Percentiles rank a stretch among this genome's conserved stretches.
Evolutionary conservation across 2,113 vertebrate species (phyloP).

Genomic region (Brachyistius frenatus): DNA sequence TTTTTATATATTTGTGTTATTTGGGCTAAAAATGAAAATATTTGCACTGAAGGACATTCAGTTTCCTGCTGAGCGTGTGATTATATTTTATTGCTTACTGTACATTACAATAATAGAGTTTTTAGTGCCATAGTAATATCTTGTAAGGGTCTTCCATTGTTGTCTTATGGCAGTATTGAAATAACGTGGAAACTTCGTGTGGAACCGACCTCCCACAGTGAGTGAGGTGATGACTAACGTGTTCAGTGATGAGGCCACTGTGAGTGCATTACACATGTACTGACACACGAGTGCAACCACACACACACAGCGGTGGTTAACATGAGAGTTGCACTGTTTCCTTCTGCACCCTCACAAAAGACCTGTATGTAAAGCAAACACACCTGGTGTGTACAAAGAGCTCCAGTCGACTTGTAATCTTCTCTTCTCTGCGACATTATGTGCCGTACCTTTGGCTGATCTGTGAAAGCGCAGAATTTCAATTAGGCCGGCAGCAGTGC

Average conservation of each 20-base stretch:
- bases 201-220: not conserved
- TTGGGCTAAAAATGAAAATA: no score
- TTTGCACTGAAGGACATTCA: no score
- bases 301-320: conserved; percentile 18
- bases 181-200: conserved; percentile 25
- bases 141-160: not conserved
- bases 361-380: conserved; percentile 47
- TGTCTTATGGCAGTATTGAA: not conserved
- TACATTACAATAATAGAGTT: no score
- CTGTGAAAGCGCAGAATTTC: not conserved
- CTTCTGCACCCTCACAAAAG: conserved; percentile 32
- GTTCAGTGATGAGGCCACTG: not conserved
- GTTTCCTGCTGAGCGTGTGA: no score
- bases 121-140: not conserved
- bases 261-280: not conserved
- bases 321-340: conserved; percentile 19
- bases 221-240: conserved; percentile 13
- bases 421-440: not conserved
- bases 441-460: conserved; percentile 1
- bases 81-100: no score
- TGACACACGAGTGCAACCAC: not conserved
- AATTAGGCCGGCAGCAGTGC: conserved; percentile 30
- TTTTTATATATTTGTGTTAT: not conserved
- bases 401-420: not conserved
- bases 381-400: conserved; percentile 56